Evolutionary conservation across 2,113 vertebrate genomes (phyloP).

Genomic region (Myocastor coypus): DNA sequence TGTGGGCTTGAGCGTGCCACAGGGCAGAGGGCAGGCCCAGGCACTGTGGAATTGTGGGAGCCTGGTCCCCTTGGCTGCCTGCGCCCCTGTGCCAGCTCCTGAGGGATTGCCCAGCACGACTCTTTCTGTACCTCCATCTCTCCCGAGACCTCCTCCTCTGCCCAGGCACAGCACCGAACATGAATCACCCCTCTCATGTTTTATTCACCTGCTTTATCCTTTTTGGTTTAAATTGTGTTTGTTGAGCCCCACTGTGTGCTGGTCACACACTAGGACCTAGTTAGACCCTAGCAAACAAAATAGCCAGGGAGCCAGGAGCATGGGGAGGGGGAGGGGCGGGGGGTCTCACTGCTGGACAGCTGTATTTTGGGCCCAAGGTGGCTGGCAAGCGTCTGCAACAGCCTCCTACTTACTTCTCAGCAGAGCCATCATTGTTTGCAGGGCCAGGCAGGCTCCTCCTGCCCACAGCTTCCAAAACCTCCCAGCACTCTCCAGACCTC

Average conservation of each 20-base stretch:
- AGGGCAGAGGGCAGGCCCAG: neutral
- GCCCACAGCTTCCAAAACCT: neutral
- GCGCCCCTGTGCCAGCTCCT: neutral
- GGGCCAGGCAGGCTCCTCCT: neutral
- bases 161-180: neutral
- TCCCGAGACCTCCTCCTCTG: accelerated
- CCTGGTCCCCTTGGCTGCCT: neutral
- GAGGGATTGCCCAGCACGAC: neutral
- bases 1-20: neutral
- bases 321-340: no score
- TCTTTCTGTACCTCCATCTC: neutral
- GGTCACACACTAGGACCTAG: neutral
- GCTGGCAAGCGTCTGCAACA: neutral
- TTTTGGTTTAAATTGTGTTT: neutral
- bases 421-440: neutral
- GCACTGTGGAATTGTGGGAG: no score
- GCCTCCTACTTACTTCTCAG: neutral
- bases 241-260: neutral
- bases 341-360: neutral
- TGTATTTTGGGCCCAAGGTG: neutral
- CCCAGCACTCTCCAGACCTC: accelerated
- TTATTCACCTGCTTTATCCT: neutral
- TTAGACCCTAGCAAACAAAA: neutral
- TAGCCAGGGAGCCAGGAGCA: neutral
- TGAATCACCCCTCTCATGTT: neutral